Conservation (phyloP, 2,888 invertebrate species). For the Parasteatoda lunata region DNA sequence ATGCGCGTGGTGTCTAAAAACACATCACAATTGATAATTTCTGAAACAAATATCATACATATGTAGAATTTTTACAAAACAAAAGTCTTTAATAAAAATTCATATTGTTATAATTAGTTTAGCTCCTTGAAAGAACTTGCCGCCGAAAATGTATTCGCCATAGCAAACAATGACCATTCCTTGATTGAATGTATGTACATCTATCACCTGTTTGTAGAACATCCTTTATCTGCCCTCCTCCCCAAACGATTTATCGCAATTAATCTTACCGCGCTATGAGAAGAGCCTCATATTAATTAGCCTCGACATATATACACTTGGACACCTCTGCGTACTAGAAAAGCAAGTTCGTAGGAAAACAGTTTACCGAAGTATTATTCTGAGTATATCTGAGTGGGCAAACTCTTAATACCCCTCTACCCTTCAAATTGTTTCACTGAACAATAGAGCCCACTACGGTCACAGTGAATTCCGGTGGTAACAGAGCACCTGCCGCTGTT, state of each 20-base stretch:
- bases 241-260: constrained; percentile 1
- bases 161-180: too few species aligned
- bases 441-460: constrained; percentile 11
- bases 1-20: too few species aligned
- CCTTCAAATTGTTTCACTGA: constrained; percentile 28
- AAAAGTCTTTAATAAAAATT: too few species aligned
- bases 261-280: not conserved
- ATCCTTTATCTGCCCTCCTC: not conserved
- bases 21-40: too few species aligned
- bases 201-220: too few species aligned
- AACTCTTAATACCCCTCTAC: not conserved
- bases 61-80: too few species aligned
- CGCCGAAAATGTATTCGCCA: too few species aligned
- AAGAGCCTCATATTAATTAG: constrained; percentile 5
- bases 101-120: too few species aligned
- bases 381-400: not conserved
- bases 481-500: constrained; percentile 49
- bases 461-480: constrained; percentile 38
- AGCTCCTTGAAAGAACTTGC: too few species aligned
- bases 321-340: not conserved
- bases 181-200: too few species aligned
- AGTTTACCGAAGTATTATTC: not conserved
- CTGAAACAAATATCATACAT: too few species aligned
- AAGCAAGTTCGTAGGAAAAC: not conserved
- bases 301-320: not conserved